Evolutionary conservation across 2,888 invertebrate species (phyloP).

Genomic region (Apoderus coryli): DNA sequence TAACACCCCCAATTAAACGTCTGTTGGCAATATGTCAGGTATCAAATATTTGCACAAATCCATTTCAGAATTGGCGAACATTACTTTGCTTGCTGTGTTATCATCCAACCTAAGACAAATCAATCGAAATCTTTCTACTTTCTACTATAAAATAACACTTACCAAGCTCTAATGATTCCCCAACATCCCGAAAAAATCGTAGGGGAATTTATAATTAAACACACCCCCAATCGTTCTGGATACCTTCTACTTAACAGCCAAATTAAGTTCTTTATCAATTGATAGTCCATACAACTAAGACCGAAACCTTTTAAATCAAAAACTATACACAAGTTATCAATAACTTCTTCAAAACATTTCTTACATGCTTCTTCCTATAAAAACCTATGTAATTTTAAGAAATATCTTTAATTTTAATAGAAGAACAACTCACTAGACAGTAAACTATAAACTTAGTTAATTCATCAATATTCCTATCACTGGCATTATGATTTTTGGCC

Average conservation of each 20-base stretch:
- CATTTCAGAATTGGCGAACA: slow-evolving; percentile 53
- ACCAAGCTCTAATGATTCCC: slow-evolving; percentile 63
- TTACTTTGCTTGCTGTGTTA: slow-evolving; percentile 61
- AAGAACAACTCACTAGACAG: slow-evolving; percentile 40
- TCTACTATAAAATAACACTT: slow-evolving; percentile 21
- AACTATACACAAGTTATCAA: slow-evolving; percentile 65
- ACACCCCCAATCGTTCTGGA: slow-evolving; percentile 63
- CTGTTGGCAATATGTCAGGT: slow-evolving; percentile 61
- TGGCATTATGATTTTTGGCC: slow-evolving; percentile 58
- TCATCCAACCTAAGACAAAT: slow-evolving; percentile 50
- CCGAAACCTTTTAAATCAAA: slow-evolving; percentile 64
- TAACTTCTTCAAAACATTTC: slow-evolving; percentile 63
- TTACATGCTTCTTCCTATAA: slow-evolving; percentile 61
- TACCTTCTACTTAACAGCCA: slow-evolving; percentile 65
- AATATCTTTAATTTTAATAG: not conserved
- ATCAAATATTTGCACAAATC: slow-evolving; percentile 60
- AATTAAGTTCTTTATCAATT: slow-evolving; percentile 62
- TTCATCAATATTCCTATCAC: slow-evolving; percentile 59
- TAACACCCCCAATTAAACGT: slow-evolving; percentile 31
- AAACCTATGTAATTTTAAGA: slow-evolving; percentile 10
- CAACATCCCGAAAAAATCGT: slow-evolving; percentile 63
- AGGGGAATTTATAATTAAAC: slow-evolving; percentile 61
- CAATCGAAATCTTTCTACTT: not conserved
- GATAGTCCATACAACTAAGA: slow-evolving; percentile 66
- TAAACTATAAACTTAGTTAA: slow-evolving; percentile 65